These are phyloP conservation scores for Apogon talboti DNA, from an alignment of 2,797 vertebrate species.

Conservation along the genomic window DNA sequence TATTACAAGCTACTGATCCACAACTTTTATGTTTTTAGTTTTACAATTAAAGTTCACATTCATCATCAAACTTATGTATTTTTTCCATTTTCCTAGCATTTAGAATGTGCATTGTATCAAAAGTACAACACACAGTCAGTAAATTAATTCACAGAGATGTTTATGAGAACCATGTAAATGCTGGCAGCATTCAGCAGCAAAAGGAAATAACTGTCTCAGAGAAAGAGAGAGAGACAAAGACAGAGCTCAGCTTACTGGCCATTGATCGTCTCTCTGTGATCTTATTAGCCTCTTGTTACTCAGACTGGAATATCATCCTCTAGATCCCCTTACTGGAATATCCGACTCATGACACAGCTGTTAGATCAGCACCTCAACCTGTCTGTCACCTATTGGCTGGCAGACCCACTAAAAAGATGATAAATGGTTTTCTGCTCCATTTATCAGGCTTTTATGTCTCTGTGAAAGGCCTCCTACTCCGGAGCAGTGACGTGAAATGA, in stretches of 20 bases:
- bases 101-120: too few species aligned
- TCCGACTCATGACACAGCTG: slow-evolving; percentile 60
- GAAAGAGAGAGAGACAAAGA: slow-evolving; percentile 50
- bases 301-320: slow-evolving; percentile 70
- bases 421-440: background rate
- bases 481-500: background rate
- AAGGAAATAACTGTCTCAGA: slow-evolving; percentile 46
- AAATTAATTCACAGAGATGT: background rate
- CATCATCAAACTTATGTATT: too few species aligned
- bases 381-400: slow-evolving; percentile 47
- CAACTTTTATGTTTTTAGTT: too few species aligned
- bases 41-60: too few species aligned
- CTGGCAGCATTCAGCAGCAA: slow-evolving; percentile 28
- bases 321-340: slow-evolving; percentile 78
- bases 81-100: too few species aligned
- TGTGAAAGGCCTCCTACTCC: slow-evolving; percentile 1
- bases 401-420: slow-evolving; percentile 36
- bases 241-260: slow-evolving; percentile 74
- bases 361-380: slow-evolving; percentile 60
- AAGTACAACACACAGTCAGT: background rate
- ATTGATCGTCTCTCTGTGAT: slow-evolving; percentile 80
- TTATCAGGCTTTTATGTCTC: slow-evolving; percentile 7
- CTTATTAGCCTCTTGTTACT: slow-evolving; percentile 74
- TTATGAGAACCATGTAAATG: slow-evolving; percentile 29
- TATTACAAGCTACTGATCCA: too few species aligned